Percentiles rank a stretch among this genome's conserved stretches.
phyloP scores from a whole-genome alignment of 2,113 vertebrate species.

The Hylia prasina region DNA sequence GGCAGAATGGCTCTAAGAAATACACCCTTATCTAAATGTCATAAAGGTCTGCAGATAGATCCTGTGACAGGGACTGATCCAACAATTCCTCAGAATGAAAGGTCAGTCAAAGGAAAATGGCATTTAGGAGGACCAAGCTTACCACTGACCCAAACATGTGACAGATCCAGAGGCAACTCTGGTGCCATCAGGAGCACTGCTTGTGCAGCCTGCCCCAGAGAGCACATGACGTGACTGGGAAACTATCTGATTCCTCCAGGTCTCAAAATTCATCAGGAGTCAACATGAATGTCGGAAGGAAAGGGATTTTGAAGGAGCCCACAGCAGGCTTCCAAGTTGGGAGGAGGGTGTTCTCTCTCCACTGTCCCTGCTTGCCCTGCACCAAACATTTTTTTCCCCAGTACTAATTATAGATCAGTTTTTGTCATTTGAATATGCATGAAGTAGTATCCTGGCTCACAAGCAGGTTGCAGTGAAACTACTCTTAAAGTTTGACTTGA shows the following conservation, averaged over 20 bases:
- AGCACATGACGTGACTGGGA: constrained; percentile 55
- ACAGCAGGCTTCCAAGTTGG: neutral
- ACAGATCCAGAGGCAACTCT: constrained; percentile 36
- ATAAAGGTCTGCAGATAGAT: constrained; percentile 23
- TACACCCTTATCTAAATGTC: constrained; percentile 22
- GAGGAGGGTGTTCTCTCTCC: neutral
- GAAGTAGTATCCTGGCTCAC: neutral
- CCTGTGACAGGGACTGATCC: constrained; percentile 58
- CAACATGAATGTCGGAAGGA: constrained; percentile 59
- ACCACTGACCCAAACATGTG: constrained; percentile 40
- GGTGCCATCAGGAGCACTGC: constrained; percentile 5
- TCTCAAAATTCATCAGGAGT: constrained; percentile 65
- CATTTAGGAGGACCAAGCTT: constrained; percentile 52
- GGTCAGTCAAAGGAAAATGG: constrained; percentile 67
- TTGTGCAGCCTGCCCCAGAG: neutral
- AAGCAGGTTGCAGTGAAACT: neutral
- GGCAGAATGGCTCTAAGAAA: constrained; percentile 31
- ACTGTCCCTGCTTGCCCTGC: constrained; percentile 43
- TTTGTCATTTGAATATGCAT: constrained; percentile 22
- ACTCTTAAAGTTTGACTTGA: neutral
- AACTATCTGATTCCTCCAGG: constrained; percentile 64
- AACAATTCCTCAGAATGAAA: constrained; percentile 60
- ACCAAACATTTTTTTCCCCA: neutral
- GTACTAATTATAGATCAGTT: constrained; percentile 40
- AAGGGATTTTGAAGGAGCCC: constrained; percentile 59